phyloP scores from a whole-genome alignment of 2,797 vertebrate species.

The Leptodactylus fallax region DNA sequence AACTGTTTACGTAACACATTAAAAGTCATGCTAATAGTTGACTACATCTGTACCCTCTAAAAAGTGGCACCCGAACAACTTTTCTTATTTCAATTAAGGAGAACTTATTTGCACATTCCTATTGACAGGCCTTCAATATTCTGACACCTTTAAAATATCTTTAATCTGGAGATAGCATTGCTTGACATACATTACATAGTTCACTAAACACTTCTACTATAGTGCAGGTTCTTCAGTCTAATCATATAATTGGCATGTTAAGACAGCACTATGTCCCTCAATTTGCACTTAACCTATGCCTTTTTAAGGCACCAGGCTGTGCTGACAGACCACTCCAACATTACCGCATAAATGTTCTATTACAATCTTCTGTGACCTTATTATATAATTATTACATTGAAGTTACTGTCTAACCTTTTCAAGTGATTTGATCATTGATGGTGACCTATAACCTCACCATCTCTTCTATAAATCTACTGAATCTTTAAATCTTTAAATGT shows the following conservation, averaged over 20 bases:
- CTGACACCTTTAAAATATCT: too few species aligned
- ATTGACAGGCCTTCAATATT: too few species aligned
- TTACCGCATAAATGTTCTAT: conserved; percentile 13
- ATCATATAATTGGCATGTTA: background rate
- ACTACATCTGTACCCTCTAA: too few species aligned
- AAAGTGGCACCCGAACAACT: too few species aligned
- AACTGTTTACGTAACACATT: too few species aligned
- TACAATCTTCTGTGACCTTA: background rate
- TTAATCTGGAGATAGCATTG: too few species aligned
- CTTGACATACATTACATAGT: background rate
- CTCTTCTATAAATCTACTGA: background rate
- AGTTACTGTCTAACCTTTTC: background rate
- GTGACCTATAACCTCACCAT: background rate
- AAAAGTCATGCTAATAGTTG: too few species aligned
- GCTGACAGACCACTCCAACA: background rate
- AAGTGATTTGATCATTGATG: background rate
- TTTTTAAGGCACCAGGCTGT: background rate
- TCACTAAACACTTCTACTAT: background rate
- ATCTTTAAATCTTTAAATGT: background rate
- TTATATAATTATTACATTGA: conserved; percentile 26
- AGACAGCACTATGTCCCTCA: background rate
- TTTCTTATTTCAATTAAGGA: too few species aligned
- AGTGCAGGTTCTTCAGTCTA: background rate
- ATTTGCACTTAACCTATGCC: background rate
- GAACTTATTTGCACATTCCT: too few species aligned